phyloP scores from a whole-genome alignment of 1,140 invertebrate species.

The Cyphomyrmex costatus region DNA sequence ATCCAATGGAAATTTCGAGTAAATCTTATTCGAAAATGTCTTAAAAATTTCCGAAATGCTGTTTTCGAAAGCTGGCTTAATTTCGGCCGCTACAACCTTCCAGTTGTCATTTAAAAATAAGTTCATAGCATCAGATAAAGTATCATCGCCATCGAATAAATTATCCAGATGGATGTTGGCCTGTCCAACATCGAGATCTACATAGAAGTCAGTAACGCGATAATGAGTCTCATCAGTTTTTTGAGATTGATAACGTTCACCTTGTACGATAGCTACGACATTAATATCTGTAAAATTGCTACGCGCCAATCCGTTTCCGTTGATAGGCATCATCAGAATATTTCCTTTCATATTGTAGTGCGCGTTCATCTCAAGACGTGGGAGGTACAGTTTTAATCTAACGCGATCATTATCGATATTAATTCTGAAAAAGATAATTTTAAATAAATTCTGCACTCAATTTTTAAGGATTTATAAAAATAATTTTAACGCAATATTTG shows the following conservation, averaged over 20 bases:
- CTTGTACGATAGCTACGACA: conserved; percentile 87
- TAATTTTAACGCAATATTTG: neutral
- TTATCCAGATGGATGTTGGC: conserved; percentile 89
- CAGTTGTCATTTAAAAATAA: conserved; percentile 90
- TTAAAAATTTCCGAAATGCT: conserved; percentile 87
- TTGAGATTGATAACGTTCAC: conserved; percentile 86
- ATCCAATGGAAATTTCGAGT: conserved; percentile 82
- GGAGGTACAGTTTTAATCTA: conserved; percentile 87
- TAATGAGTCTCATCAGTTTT: conserved; percentile 86
- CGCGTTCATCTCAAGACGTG: conserved; percentile 86
- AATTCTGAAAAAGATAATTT: conserved; percentile 79
- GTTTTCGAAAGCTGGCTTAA: conserved; percentile 88
- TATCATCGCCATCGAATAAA: conserved; percentile 90
- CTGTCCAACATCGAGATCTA: conserved; percentile 89
- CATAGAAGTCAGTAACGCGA: conserved; percentile 88
- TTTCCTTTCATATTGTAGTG: conserved; percentile 88
- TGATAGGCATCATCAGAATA: conserved; percentile 89
- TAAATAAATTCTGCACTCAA: conserved; percentile 1
- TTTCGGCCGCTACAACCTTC: conserved; percentile 88
- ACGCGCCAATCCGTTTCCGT: conserved; percentile 87
- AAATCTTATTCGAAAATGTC: conserved; percentile 88
- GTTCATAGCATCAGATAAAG: conserved; percentile 88
- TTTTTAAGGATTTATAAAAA: neutral
- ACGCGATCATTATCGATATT: conserved; percentile 87
- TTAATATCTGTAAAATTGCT: conserved; percentile 90